Evolutionary conservation across 2,888 invertebrate genomes (phyloP), one percentile per base, ranked within the genome.

Genomic region (Drosophila putrida): DNA sequence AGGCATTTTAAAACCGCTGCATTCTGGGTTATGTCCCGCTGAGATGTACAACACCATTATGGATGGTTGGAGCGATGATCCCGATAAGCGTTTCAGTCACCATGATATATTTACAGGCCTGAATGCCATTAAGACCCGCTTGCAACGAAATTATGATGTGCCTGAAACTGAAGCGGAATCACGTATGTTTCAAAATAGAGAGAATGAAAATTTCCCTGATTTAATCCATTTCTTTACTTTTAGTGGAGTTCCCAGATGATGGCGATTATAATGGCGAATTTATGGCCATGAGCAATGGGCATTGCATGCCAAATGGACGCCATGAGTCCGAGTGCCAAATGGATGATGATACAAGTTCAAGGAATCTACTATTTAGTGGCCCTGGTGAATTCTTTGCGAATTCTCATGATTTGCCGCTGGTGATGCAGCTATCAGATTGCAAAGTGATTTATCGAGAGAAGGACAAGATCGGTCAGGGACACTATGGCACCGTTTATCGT

Each of bases 401-500:
- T 38, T 70, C 67, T 1, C 70, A 60, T 31, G 63, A 85, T 25
- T 43, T 82, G 36, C 60, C 71, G 28, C 88, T 89, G 31, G 91
- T 92, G 1, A 74, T 91, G 44, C 72, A 76, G 55, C 71, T 91
- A 35, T 73, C 78, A 0, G 88, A 90, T 61, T 91, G 90, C 20
- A 90, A 90, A 60, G 79, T 92, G 9, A 89, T 91, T 41, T 90
- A 87, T 58, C 80, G 89, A 39, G 89, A 90, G 38, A 88, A 89
- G 44, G 78, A 91, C 35, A 88, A 86, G 78, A 90, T 91, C 46
- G 92, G 92, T 25, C 91, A 96, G 94, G 98, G 98, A 1, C 96
- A 96, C 92, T 98, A 97, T 91, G 98, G 98, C 0, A 96, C 96
- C 86, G 98, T 98, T 2, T 96, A 95, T 92, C 95, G 95, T 78